Evolutionary conservation across 1,140 invertebrate species (phyloP), one percentile per base, ranked within the genome.

Genomic region (Doryteuthis pealeii): DNA sequence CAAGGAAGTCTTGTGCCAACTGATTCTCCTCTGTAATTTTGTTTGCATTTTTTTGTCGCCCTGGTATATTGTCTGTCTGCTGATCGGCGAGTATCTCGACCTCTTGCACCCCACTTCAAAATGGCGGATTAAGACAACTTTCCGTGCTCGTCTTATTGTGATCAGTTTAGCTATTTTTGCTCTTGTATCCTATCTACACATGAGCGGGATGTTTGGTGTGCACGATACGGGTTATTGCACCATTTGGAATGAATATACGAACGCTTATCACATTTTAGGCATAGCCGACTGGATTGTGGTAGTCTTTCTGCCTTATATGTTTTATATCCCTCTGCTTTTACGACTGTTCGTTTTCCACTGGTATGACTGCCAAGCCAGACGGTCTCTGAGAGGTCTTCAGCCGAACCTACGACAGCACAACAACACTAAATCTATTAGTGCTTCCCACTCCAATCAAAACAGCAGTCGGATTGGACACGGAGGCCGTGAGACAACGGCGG

Each of bases 121-220:
- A 68, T 31, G 30, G 30, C 66, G 66, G 4, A 33, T 68, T 18
- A 32, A 33, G 18, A 68, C 28, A 12, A 68, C 66, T 10, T 68
- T 68, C 30, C 66, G 66, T 31, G 66, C 66, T 26, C 28, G 32
- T 22, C 28, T 68, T 18, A 68, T 68, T 33, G 18, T 32, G 4
- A 68, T 68, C 31, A 32, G 66, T 6, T 10, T 68, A 5, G 66
- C 66, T 5, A 33, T 68, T 30, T 33, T 68, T 22, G 28, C 66
- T 8, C 28, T 68, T 22, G 66, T 32, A 5, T 31, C 31, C 22
- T 68, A 68, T 31, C 12, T 68, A 26, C 66, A 68, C 32, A 68
- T 68, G 22, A 32, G 22, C n/a, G 26, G 66, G 66, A 68, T 68
- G 31, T 68, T 68, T 68, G 66, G 66, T 10, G 66, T 68, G 4